Conservation (phyloP, 1,140 invertebrate species). For the Procambarus clarkii region DNA sequence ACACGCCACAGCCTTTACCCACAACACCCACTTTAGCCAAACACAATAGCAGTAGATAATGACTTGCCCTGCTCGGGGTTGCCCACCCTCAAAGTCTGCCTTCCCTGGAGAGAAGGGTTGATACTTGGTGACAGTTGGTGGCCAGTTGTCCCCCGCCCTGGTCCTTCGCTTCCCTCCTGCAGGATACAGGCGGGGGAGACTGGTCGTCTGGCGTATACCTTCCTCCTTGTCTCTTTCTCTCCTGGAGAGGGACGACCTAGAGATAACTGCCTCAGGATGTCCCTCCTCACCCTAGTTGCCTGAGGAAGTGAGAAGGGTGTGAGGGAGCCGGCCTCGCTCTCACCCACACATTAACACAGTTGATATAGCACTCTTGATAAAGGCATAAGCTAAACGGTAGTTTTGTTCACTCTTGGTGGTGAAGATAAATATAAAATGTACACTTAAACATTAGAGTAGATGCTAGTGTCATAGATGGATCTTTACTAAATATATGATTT, state of each 20-base stretch:
- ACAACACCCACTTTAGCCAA: slow-evolving; percentile 35
- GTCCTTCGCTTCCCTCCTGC: background rate
- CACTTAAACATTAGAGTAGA: slow-evolving; percentile 17
- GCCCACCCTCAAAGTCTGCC: too few species aligned
- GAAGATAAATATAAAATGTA: slow-evolving; percentile 10
- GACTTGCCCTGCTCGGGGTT: background rate
- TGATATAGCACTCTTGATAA: slow-evolving; percentile 14
- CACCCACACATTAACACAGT: background rate
- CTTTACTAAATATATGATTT: slow-evolving; percentile 31
- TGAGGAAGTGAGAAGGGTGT: background rate
- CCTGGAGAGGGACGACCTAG: too few species aligned
- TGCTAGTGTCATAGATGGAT: background rate
- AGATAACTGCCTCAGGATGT: background rate
- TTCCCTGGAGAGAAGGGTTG: too few species aligned
- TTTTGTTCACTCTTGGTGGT: slow-evolving; percentile 11
- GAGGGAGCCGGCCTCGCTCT: background rate
- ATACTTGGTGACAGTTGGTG: background rate
- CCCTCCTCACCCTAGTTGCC: background rate
- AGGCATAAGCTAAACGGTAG: slow-evolving; percentile 29
- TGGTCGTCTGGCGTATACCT: too few species aligned
- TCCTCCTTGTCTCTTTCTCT: too few species aligned
- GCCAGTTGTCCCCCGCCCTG: background rate
- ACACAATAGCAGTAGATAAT: slow-evolving; percentile 40
- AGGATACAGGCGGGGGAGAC: too few species aligned
- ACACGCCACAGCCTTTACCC: slow-evolving; percentile 12